Evolutionary conservation across 2,888 invertebrate genomes (phyloP).

Genomic region (Aleiodes testaceus): DNA sequence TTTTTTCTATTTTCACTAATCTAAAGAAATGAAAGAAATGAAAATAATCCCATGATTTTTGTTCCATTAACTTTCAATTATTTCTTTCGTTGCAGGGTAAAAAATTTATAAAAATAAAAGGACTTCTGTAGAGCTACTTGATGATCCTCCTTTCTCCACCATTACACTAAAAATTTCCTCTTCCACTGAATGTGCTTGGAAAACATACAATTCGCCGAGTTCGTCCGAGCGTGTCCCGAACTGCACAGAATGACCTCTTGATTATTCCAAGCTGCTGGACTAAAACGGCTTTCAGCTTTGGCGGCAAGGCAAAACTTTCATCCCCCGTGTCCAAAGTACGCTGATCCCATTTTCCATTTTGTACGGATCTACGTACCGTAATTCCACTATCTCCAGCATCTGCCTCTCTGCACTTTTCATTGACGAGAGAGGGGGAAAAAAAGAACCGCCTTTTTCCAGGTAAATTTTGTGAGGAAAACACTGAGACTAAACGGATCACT

Average conservation of each 20-base stretch:
- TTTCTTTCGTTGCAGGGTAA: slow-evolving; percentile 37
- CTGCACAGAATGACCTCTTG: slow-evolving; percentile 54
- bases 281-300: slow-evolving; percentile 49
- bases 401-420: slow-evolving; percentile 13
- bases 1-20: too few species aligned
- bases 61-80: slow-evolving; percentile 14
- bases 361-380: slow-evolving; percentile 37
- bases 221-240: slow-evolving; percentile 40
- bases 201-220: slow-evolving; percentile 44
- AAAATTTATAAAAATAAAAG: not conserved
- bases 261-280: slow-evolving; percentile 55
- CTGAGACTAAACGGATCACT: slow-evolving; percentile 7
- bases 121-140: slow-evolving; percentile 24
- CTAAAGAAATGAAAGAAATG: too few species aligned
- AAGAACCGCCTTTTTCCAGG: slow-evolving; percentile 16
- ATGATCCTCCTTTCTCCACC: slow-evolving; percentile 46
- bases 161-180: slow-evolving; percentile 43
- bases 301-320: slow-evolving; percentile 47
- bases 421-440: slow-evolving; percentile 6
- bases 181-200: slow-evolving; percentile 28
- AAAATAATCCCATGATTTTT: not conserved
- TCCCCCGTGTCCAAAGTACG: slow-evolving; percentile 31
- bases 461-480: slow-evolving; percentile 8
- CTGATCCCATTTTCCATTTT: slow-evolving; percentile 44
- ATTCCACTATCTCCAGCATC: slow-evolving; percentile 39